Evolutionary conservation across 2,888 invertebrate genomes (phyloP).

Genomic region (Schizaphis graminum): DNA sequence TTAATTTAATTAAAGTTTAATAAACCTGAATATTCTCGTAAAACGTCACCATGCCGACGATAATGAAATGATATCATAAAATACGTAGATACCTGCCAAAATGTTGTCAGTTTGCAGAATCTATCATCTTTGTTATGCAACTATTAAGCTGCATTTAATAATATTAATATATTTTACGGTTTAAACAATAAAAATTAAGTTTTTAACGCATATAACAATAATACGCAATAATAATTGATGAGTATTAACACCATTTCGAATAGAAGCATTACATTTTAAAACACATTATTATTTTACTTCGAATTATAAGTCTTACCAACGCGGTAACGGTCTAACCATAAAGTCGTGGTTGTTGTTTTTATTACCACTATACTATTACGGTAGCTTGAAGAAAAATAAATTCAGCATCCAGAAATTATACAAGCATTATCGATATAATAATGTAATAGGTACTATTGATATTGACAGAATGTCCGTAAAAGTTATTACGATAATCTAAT

Average conservation of each 20-base stretch:
- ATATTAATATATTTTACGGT: background rate
- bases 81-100: background rate
- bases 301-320: background rate
- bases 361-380: no score
- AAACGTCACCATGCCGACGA: background rate
- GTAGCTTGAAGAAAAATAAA: background rate
- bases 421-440: background rate
- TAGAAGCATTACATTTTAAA: background rate
- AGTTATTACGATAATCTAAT: slow-evolving; percentile 28
- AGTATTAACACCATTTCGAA: background rate
- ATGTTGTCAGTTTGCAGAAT: background rate
- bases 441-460: background rate
- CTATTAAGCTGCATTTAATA: background rate
- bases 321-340: background rate
- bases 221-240: background rate
- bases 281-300: background rate
- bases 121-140: background rate
- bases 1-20: slow-evolving; percentile 13
- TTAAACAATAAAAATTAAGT: background rate
- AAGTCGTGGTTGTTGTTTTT: background rate
- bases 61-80: background rate
- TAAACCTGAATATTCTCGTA: background rate
- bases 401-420: background rate
- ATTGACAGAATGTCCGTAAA: slow-evolving; percentile 23
- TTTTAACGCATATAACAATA: background rate